These are phyloP conservation scores for Acridotheres tristis DNA, from an alignment of 2,797 vertebrate species.

Conservation along the genomic window DNA sequence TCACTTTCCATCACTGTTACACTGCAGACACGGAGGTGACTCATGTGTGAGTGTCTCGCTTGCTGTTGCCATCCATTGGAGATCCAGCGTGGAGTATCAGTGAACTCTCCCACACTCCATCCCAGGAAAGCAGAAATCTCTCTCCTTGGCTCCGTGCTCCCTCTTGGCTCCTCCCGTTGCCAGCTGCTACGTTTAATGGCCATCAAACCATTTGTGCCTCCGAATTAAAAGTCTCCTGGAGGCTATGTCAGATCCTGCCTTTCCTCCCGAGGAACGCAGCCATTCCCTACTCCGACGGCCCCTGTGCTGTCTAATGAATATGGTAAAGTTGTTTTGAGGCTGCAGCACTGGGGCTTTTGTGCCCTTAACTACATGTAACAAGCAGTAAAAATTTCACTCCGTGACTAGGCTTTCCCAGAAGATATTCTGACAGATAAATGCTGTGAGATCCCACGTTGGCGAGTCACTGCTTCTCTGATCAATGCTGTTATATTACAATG, in stretches of 20 bases:
- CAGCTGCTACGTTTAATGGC: constrained; percentile 65
- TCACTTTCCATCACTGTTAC: constrained; percentile 49
- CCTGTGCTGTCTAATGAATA: constrained; percentile 1
- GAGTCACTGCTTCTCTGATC: not conserved
- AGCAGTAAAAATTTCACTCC: constrained; percentile 2
- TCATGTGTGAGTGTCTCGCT: constrained; percentile 9
- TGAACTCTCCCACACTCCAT: constrained; percentile 33
- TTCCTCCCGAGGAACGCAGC: constrained; percentile 32
- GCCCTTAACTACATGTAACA: not conserved
- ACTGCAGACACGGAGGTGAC: not conserved
- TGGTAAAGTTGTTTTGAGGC: not conserved
- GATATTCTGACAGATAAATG: not conserved
- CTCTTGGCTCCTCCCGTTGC: constrained; percentile 61
- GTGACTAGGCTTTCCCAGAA: not conserved
- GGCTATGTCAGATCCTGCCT: constrained; percentile 53
- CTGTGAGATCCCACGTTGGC: not conserved
- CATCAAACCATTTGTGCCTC: constrained; percentile 62
- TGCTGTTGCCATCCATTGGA: not conserved
- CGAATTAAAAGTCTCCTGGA: constrained; percentile 65
- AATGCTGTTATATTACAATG: not conserved
- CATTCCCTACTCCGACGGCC: not conserved
- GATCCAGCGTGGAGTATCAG: constrained; percentile 19
- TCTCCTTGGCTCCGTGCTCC: constrained; percentile 49
- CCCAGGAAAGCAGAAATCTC: constrained; percentile 38
- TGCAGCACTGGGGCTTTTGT: not conserved